Conservation (phyloP, 1,140 invertebrate genomes). For the Drosophila sp. region DNA sequence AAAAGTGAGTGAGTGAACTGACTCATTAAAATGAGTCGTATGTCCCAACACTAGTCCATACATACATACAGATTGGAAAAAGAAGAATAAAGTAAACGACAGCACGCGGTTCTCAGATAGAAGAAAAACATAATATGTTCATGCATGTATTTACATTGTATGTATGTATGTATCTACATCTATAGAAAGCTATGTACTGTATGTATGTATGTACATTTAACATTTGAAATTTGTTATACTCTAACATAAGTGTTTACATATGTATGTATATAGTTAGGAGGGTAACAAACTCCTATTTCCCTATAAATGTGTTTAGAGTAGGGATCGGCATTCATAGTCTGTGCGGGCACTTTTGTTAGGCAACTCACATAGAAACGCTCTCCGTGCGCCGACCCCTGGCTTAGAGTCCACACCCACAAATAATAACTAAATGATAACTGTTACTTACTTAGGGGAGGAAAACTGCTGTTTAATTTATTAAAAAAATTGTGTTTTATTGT, state of each 20-base stretch:
- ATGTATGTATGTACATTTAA: neutral
- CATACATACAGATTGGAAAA: neutral
- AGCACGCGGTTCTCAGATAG: neutral
- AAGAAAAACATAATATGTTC: neutral
- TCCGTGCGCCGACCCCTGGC: too few species aligned
- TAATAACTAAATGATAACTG: neutral
- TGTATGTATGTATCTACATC: conserved; percentile 13
- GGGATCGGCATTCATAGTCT: too few species aligned
- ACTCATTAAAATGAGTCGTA: too few species aligned
- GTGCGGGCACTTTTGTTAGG: too few species aligned
- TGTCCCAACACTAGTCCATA: conserved; percentile 4
- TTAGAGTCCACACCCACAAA: too few species aligned
- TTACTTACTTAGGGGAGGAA: conserved; percentile 14
- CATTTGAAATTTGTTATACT: neutral
- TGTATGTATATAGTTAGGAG: too few species aligned
- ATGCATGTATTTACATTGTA: neutral
- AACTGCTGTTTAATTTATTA: neutral
- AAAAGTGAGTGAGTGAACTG: too few species aligned
- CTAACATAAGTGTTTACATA: too few species aligned
- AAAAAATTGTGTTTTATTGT: neutral
- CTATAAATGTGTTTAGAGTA: too few species aligned
- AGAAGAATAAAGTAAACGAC: neutral
- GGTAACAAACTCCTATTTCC: too few species aligned
- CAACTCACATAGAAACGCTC: too few species aligned
- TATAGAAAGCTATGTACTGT: neutral